Conservation (phyloP, 2,113 vertebrate species). For the Corythaeola cristata region DNA sequence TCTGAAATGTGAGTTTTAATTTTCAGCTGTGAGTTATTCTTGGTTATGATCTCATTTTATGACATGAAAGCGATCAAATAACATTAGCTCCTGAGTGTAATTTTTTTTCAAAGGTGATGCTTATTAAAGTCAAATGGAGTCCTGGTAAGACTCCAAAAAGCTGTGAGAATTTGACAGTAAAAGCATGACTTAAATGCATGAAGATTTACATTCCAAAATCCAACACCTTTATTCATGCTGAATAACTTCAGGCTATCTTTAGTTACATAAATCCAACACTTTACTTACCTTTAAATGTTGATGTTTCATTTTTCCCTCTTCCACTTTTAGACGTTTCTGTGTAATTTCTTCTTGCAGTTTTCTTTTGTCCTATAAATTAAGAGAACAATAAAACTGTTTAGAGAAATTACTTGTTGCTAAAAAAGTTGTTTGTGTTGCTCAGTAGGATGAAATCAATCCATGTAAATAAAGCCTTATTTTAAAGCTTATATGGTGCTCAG, state of each 20-base stretch:
- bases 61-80: slow-evolving; percentile 44
- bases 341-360: slow-evolving; percentile 93
- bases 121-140: slow-evolving; percentile 49
- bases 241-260: not conserved
- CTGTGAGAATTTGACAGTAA: slow-evolving; percentile 46
- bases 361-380: slow-evolving; percentile 87
- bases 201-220: slow-evolving; percentile 36
- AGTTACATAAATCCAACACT: not conserved
- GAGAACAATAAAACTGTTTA: not conserved
- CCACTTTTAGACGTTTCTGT: slow-evolving; percentile 88
- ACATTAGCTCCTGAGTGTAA: not conserved
- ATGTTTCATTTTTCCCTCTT: slow-evolving; percentile 93
- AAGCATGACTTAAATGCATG: not conserved
- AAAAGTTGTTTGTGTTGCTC: not conserved
- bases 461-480: not conserved
- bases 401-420: not conserved
- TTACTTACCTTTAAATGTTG: slow-evolving; percentile 91
- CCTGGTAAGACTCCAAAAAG: not conserved
- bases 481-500: not conserved
- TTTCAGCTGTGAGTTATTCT: slow-evolving; percentile 72
- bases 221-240: not conserved
- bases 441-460: not conserved
- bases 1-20: slow-evolving; percentile 58
- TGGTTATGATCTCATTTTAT: slow-evolving; percentile 73
- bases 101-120: slow-evolving; percentile 12